These are phyloP conservation scores for Sebastes schlegelii DNA, from an alignment of 2,113 vertebrate species.

Conservation along the genomic window DNA sequence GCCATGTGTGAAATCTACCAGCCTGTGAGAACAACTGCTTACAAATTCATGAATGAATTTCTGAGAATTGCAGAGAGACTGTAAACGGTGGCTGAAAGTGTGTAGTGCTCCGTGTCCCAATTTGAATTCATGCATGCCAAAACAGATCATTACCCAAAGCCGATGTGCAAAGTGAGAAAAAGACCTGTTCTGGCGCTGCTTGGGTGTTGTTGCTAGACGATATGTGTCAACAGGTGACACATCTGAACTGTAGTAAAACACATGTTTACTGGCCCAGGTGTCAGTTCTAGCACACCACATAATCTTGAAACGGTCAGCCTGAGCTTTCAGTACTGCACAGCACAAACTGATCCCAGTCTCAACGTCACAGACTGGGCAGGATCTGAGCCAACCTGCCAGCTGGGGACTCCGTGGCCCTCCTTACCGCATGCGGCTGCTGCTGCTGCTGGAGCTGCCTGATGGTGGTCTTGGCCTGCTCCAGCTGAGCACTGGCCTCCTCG, in stretches of 20 bases:
- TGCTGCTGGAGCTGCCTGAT: slow-evolving; percentile 90
- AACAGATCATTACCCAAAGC: slow-evolving; percentile 53
- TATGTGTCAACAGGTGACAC: not conserved
- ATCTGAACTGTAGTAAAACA: not conserved
- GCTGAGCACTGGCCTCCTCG: slow-evolving; percentile 94
- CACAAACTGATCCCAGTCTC: slow-evolving; percentile 8
- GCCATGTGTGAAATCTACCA: slow-evolving; percentile 47
- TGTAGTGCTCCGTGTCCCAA: slow-evolving; percentile 50
- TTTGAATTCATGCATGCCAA: slow-evolving; percentile 71
- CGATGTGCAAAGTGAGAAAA: slow-evolving; percentile 36
- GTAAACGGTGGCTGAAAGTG: slow-evolving; percentile 38
- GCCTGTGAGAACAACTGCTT: slow-evolving; percentile 27
- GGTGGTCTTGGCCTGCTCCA: slow-evolving; percentile 95
- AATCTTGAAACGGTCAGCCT: not conserved
- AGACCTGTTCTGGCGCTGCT: slow-evolving; percentile 13
- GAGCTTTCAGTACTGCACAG: slow-evolving; percentile 1
- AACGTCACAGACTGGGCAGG: slow-evolving; percentile 3
- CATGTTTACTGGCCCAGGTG: not conserved
- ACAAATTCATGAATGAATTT: slow-evolving; percentile 66
- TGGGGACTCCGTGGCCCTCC: slow-evolving; percentile 75
- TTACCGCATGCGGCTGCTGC: slow-evolving; percentile 92
- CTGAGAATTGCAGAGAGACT: slow-evolving; percentile 24
- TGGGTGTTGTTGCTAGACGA: slow-evolving; percentile 39
- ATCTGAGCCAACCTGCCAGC: slow-evolving; percentile 22
- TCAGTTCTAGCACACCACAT: not conserved